Conservation (phyloP, 1,140 invertebrate genomes). For the Orussus abietinus region DNA sequence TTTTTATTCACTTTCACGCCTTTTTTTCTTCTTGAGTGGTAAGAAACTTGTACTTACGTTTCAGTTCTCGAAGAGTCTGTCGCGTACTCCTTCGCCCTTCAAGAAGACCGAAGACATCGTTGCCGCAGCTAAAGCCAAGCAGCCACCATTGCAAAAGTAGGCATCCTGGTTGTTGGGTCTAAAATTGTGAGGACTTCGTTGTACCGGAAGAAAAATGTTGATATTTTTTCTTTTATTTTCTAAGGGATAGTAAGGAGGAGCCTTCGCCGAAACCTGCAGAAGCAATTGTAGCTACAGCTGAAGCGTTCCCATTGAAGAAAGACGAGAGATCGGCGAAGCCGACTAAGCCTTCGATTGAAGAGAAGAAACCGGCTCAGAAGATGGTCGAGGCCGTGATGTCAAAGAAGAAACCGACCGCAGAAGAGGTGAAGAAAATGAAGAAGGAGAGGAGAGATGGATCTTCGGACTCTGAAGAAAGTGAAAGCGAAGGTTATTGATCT, state of each 20-base stretch:
- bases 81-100: conserved; percentile 75
- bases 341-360: conserved; percentile 30
- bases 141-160: conserved; percentile 37
- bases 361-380: conserved; percentile 43
- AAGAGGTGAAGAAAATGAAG: conserved; percentile 45
- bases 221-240: conserved; percentile 18
- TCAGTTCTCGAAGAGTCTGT: conserved; percentile 67
- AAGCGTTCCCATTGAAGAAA: conserved; percentile 45
- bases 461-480: conserved; percentile 53
- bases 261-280: conserved; percentile 40
- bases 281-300: conserved; percentile 26
- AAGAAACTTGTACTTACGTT: conserved; percentile 10
- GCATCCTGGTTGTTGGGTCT: too few species aligned
- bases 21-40: background rate
- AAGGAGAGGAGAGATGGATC: conserved; percentile 49
- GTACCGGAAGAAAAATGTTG: too few species aligned
- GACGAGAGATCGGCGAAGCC: conserved; percentile 40
- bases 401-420: conserved; percentile 36
- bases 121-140: conserved; percentile 43
- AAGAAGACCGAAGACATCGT: conserved; percentile 72
- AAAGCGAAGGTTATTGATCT: conserved; percentile 39
- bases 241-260: conserved; percentile 42
- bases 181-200: too few species aligned
- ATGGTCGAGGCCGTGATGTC: conserved; percentile 22
- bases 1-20: background rate